Evolutionary conservation across 2,797 vertebrate genomes (phyloP).

Genomic region (Cynopterus sphinx): DNA sequence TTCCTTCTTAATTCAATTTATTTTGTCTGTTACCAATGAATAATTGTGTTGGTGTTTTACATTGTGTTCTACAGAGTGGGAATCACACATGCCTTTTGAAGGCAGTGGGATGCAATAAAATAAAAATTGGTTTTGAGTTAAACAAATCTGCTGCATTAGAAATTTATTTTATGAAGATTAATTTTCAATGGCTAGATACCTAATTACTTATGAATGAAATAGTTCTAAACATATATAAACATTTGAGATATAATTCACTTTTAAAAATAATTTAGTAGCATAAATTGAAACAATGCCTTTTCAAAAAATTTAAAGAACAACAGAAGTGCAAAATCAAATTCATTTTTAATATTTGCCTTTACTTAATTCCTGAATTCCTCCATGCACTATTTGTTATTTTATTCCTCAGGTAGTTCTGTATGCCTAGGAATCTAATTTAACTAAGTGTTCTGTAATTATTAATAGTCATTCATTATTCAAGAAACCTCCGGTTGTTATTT

Average conservation of each 20-base stretch:
- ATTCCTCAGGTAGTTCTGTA: background rate
- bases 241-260: background rate
- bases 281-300: background rate
- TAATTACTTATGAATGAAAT: background rate
- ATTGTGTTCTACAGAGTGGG: background rate
- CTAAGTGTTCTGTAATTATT: background rate
- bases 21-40: background rate
- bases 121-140: background rate
- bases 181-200: background rate
- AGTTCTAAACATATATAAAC: background rate
- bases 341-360: background rate
- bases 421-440: background rate
- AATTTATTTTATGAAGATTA: background rate
- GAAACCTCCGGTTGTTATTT: background rate
- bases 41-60: background rate
- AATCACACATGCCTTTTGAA: background rate
- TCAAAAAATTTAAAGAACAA: background rate
- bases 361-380: background rate
- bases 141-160: background rate
- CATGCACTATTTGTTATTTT: background rate
- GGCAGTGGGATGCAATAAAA: background rate
- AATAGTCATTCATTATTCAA: background rate
- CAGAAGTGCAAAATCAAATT: background rate
- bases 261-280: background rate
- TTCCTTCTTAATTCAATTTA: background rate